Conservation (phyloP, 2,888 invertebrate species). For the Sepiola atlantica region DNA sequence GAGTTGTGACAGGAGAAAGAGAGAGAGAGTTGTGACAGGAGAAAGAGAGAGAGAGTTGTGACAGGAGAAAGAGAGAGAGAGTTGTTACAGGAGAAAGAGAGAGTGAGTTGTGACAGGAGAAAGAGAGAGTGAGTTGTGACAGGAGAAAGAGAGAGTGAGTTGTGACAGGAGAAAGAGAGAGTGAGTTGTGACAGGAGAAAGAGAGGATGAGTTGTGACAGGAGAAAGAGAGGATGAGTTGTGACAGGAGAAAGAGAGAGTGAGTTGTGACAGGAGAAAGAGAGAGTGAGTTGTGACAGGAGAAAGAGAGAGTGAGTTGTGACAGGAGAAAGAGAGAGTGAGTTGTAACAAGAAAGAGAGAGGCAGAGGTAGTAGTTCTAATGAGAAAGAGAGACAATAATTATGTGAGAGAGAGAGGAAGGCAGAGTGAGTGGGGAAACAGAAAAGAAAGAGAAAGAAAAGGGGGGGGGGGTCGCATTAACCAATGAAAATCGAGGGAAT, state of each 20-base stretch:
- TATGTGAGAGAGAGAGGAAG: not conserved
- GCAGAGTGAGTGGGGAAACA: not conserved
- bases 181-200: not conserved
- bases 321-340: not conserved
- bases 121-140: too few relatives aligned
- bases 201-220: slow-evolving; percentile 22
- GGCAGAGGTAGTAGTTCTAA: not conserved
- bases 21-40: too few relatives aligned
- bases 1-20: too few relatives aligned
- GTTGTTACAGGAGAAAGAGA: too few relatives aligned
- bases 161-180: not conserved
- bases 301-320: not conserved
- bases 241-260: not conserved
- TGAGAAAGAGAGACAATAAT: not conserved
- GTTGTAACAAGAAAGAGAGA: not conserved
- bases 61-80: too few relatives aligned
- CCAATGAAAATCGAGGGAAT: not conserved
- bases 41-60: too few relatives aligned
- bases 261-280: not conserved
- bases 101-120: slow-evolving; percentile 25
- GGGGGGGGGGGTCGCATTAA: not conserved
- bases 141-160: not conserved
- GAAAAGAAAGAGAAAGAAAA: not conserved
- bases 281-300: not conserved
- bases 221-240: not conserved